phyloP scores from a whole-genome alignment of 2,797 vertebrate species.

The Chloroceryle inda region DNA sequence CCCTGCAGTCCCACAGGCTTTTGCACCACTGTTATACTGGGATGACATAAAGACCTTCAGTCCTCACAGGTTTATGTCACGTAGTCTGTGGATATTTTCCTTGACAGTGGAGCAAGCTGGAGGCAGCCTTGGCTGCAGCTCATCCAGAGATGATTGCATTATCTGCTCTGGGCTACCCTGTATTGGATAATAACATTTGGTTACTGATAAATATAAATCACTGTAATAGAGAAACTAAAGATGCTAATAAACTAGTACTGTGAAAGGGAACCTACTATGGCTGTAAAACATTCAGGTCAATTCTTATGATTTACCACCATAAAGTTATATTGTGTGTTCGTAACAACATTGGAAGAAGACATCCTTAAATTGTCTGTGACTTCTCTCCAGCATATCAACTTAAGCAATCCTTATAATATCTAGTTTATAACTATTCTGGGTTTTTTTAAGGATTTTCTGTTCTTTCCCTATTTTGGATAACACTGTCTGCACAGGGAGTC shows the following conservation, averaged over 20 bases:
- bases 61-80: conserved; percentile 47
- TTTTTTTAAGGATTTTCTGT: background rate
- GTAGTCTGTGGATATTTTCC: conserved; percentile 33
- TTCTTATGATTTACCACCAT: background rate
- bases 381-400: background rate
- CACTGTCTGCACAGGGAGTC: background rate
- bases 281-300: background rate
- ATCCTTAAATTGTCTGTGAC: background rate
- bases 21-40: background rate
- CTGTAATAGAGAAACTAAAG: background rate
- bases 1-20: background rate
- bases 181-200: conserved; percentile 42
- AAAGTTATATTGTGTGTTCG: background rate
- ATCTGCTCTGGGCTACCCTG: conserved; percentile 22
- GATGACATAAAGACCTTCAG: background rate
- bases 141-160: conserved; percentile 37
- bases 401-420: background rate
- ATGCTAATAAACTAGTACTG: background rate
- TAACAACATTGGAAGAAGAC: background rate
- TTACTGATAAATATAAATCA: conserved; percentile 2
- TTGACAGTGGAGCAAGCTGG: conserved; percentile 50
- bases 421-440: background rate
- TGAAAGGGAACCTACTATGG: background rate
- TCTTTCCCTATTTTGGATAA: background rate
- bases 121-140: conserved; percentile 31